Percentiles rank a stretch among this genome's conserved stretches.
Conservation (phyloP, 1,140 invertebrate species). For the Colletes latitarsis region DNA sequence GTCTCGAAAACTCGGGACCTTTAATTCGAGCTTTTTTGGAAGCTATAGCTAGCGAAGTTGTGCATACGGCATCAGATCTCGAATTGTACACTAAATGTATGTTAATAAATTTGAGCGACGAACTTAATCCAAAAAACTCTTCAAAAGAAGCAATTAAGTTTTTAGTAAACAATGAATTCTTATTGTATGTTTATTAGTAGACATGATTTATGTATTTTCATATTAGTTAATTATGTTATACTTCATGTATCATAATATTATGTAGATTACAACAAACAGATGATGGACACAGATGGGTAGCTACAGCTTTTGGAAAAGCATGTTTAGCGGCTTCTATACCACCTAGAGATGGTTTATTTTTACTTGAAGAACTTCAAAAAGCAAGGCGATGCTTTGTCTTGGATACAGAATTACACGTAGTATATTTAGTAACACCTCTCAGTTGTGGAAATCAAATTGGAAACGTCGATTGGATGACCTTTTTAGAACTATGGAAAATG, state of each 20-base stretch:
- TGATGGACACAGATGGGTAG: slow-evolving; percentile 83
- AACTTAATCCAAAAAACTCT: slow-evolving; percentile 71
- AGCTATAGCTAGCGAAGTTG: slow-evolving; percentile 94
- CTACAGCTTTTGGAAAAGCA: slow-evolving; percentile 94
- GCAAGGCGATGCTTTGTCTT: slow-evolving; percentile 95
- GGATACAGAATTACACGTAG: slow-evolving; percentile 96
- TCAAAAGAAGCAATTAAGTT: slow-evolving; percentile 83
- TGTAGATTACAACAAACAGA: slow-evolving; percentile 62
- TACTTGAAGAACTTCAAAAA: slow-evolving; percentile 95
- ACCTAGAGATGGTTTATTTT: slow-evolving; percentile 93
- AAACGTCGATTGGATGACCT: slow-evolving; percentile 94
- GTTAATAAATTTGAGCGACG: slow-evolving; percentile 71
- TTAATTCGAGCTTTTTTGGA: slow-evolving; percentile 87
- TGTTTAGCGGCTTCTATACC: slow-evolving; percentile 95
- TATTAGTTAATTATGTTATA: neutral
- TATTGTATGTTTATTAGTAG: slow-evolving; percentile 65
- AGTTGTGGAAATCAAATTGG: slow-evolving; percentile 89
- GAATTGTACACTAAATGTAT: slow-evolving; percentile 92
- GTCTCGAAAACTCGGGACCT: slow-evolving; percentile 86
- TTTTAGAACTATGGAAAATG: slow-evolving; percentile 91
- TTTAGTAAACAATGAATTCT: slow-evolving; percentile 83
- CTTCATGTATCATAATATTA: slow-evolving; percentile 12
- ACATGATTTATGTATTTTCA: neutral
- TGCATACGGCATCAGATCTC: slow-evolving; percentile 87
- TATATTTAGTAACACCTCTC: slow-evolving; percentile 96